These are phyloP conservation scores for Oopsacas minuta DNA, from an alignment of 37 sponge, comb jelly and placozoan genomes.

Conservation along the genomic window DNA sequence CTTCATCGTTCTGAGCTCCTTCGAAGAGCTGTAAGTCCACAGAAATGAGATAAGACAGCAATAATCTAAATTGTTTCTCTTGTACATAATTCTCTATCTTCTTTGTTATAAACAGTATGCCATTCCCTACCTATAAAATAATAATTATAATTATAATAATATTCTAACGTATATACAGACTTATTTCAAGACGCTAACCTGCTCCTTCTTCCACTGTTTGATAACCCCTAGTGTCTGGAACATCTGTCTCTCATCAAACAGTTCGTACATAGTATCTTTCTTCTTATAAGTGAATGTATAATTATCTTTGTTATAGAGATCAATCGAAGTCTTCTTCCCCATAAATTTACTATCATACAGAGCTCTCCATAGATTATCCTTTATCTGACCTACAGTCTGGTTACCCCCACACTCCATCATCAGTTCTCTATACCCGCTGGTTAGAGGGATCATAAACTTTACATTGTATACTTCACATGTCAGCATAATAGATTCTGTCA, in stretches of 20 bases:
- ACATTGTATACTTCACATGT: slow-evolving; percentile 11
- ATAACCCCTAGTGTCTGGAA: slow-evolving; percentile 30
- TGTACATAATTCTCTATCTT: slow-evolving; percentile 11
- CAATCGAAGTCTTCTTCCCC: background rate
- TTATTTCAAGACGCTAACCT: background rate
- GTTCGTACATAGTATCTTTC: slow-evolving; percentile 43
- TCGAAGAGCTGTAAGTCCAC: slow-evolving; percentile 68
- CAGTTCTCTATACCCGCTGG: background rate
- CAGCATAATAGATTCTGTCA: background rate
- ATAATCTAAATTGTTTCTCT: slow-evolving; percentile 66
- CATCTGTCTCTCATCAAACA: slow-evolving; percentile 77
- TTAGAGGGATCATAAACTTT: background rate
- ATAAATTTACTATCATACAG: slow-evolving; percentile 24
- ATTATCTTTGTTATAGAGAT: slow-evolving; percentile 44
- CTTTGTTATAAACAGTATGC: background rate
- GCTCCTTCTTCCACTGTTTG: background rate
- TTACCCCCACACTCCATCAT: slow-evolving; percentile 29
- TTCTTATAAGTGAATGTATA: slow-evolving; percentile 55
- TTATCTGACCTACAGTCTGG: slow-evolving; percentile 52
- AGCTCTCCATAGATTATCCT: slow-evolving; percentile 37
- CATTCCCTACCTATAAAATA: background rate
- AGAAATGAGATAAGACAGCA: slow-evolving; percentile 55
- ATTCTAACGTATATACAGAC: too few relatives aligned
- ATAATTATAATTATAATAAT: too few relatives aligned
- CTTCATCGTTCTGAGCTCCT: slow-evolving; percentile 67